phyloP scores from a whole-genome alignment of 2,888 invertebrate species.

The Fragum sueziense region DNA sequence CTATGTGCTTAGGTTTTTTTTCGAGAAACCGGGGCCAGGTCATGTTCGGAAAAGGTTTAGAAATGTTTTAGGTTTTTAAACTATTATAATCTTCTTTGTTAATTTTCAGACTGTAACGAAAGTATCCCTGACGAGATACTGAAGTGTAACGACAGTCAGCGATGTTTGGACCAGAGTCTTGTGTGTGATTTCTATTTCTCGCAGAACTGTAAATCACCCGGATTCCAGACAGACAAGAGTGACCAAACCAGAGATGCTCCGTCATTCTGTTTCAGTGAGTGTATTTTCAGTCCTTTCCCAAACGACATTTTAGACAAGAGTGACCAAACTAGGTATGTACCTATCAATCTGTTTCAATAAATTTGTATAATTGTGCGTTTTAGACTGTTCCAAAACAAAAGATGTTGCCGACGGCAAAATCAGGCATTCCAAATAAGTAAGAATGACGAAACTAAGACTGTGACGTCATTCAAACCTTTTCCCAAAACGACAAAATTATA shows the following conservation, averaged over 20 bases:
- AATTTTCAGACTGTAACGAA: conserved; percentile 56
- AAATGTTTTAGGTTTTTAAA: too few species aligned
- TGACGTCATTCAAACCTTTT: too few species aligned
- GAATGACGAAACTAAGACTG: too few species aligned
- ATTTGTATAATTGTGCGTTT: too few species aligned
- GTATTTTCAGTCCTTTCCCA: too few species aligned
- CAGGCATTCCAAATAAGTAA: too few species aligned
- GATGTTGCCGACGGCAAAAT: too few species aligned
- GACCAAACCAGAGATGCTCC: conserved; percentile 60
- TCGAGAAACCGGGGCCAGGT: too few species aligned
- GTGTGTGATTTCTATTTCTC: conserved; percentile 68
- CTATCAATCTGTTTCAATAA: conserved; percentile 63
- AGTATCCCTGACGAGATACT: conserved; percentile 43
- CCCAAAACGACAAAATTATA: too few species aligned
- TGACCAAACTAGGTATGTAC: conserved; percentile 57
- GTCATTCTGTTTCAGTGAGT: conserved; percentile 61
- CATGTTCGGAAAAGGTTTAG: too few species aligned
- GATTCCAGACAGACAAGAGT: conserved; percentile 61
- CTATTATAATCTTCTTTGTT: background rate
- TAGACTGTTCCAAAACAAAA: too few species aligned
- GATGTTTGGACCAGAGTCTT: conserved; percentile 65
- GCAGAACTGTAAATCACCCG: conserved; percentile 63
- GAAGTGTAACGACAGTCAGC: conserved; percentile 61
- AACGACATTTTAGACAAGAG: conserved; percentile 64
- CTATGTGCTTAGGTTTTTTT: too few species aligned